Evolutionary conservation across 2,797 vertebrate genomes (phyloP).

Genomic region (Myotis findleyi): DNA sequence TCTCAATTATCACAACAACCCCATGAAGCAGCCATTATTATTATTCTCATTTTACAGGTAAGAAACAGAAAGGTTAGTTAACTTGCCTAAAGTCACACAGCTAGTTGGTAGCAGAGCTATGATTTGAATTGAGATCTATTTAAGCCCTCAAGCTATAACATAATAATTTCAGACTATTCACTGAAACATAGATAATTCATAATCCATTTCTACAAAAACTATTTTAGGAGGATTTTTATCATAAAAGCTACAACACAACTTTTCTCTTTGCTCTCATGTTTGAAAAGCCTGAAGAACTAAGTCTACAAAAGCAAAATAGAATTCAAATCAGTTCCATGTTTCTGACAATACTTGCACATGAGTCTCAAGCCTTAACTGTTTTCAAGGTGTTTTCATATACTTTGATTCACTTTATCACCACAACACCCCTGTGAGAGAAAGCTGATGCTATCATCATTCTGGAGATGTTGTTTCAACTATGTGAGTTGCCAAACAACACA

Average conservation of each 20-base stretch:
- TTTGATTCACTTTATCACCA: constrained; percentile 30
- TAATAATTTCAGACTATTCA: constrained; percentile 37
- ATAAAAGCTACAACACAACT: background rate
- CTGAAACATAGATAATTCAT: background rate
- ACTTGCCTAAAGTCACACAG: background rate
- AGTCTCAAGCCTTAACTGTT: background rate
- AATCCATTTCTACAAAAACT: constrained; percentile 43
- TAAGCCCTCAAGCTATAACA: background rate
- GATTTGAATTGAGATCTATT: constrained; percentile 16
- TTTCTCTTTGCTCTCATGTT: background rate
- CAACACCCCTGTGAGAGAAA: background rate
- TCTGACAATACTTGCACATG: background rate
- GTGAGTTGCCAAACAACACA: background rate
- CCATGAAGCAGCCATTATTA: background rate
- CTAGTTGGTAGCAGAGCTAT: background rate
- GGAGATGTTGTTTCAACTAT: background rate
- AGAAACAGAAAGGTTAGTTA: constrained; percentile 31
- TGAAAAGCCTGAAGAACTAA: background rate
- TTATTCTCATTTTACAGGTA: background rate
- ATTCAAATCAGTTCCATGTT: background rate
- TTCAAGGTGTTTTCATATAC: background rate
- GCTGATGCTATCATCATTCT: background rate
- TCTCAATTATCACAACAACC: background rate
- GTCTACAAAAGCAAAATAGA: constrained; percentile 6
- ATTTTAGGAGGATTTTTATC: constrained; percentile 20